Evolutionary conservation across 2,888 invertebrate genomes (phyloP), one percentile per base, ranked within the genome.

Genomic region (Mamestra brassicae): DNA sequence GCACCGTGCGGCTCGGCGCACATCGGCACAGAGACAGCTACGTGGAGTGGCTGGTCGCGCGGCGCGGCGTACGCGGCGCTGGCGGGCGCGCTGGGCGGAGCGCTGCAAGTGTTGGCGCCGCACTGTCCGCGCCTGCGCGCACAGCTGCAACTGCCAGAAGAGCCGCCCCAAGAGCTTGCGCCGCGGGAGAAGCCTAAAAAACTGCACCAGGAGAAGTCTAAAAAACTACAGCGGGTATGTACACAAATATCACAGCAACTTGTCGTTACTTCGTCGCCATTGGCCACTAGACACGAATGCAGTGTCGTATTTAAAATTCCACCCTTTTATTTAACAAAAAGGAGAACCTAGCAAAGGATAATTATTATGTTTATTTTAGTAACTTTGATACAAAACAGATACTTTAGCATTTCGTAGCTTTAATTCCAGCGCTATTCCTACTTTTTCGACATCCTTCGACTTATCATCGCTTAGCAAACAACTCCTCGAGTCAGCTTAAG

Each of bases 171-270:
- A 15, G 58, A 58, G 8, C 13, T 42, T 4, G 6, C 42, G 8
- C 8, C 7, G 4, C 42, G 4, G 6, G 57, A 57, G 6, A 57
- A 57, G 34, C 57, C 57, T 34, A 57, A 34, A 34, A 36, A 36
- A 36, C 15, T 36, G 36, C 58, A 58, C 3, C 58, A 47, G 13
- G 58, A 58, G 15, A 58, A 58, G 7, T 34, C 58, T 36, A 58
- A 58, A 36, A 58, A 58, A 36, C 17, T 58, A 15, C 58, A 58
- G 8, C 58, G 58, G 36, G 58, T 99, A 95, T 95, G 97, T 96
- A 36, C 3, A 26, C 3, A 10, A 38, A 10, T 5, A 7, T 7
- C 15, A 38, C 15, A 3, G 0, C 0, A 36, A 58, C 7, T 7
- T 15, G 8, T 45, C 45, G 10, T 45, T 10, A 45, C 10, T 45